Evolutionary conservation across 2,888 invertebrate species (phyloP), one percentile per base, ranked within the genome.

Genomic region (Tetheella fluctuosa): DNA sequence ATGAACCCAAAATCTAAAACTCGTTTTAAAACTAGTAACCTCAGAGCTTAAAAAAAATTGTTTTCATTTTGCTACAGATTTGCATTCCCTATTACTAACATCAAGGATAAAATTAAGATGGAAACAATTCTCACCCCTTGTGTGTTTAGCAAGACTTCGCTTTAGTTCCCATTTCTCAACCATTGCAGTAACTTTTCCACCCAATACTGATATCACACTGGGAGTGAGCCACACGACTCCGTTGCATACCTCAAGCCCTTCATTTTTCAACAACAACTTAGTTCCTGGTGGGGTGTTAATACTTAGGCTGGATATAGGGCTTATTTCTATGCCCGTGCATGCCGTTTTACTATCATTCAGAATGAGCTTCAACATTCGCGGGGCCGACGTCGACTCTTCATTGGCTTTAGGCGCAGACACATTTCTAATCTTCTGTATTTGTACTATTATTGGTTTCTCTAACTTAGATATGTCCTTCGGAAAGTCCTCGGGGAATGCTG

Each of bases 281-380:
- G 97, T 97, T 53, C 98, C 98, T 0, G 98, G 98, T n/a, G 97
- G 96, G 15, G 97, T 97, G 79, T 97, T 96, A 60, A 97, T 91
- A 84, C 96, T 96, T 61, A 98, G 88, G 62, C 94, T 93, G 52
- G 95, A 88, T 69, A 98, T 95, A 57, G 94, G 93, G 75, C 95
- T 96, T 62, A 96, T 92, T 89, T 98, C 98, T 63, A 98, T 88
- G 12, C 96, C 98, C 77, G 96, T 96, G 77, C 96, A 95, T 70
- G 95, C 95, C 52, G 94, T 94, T 80, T 96, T 96, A 1, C 98
- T 98, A 91, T 98, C 98, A 17, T 97, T 97, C 64, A 98, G 86
- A 1, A 96, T 96, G 28, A 98, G 82, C 81, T 97, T 97, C 60
- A 98, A 89, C 94, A 98, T 95, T 23, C 97, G 94, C 8, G 98